Conservation (phyloP, 2,797 vertebrate species). For the Tokudaia tokunoshimensis region DNA sequence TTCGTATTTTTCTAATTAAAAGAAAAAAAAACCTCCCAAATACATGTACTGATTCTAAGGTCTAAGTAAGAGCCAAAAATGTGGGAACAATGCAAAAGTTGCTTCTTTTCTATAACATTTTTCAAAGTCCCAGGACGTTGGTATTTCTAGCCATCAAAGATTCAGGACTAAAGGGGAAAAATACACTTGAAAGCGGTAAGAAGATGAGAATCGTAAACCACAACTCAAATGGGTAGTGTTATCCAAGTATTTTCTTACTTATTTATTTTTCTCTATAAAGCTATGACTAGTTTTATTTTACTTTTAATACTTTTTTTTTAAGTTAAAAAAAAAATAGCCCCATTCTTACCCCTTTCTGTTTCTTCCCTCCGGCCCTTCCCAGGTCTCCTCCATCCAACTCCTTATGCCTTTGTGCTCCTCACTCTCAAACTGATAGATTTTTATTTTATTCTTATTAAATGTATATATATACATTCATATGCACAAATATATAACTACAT, state of each 20-base stretch:
- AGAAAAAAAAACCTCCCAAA: not conserved
- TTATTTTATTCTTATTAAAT: not conserved
- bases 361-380: not conserved
- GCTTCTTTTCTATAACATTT: not conserved
- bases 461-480: not conserved
- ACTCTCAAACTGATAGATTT: not conserved
- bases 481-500: not conserved
- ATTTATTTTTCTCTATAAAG: not conserved
- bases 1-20: conserved; percentile 52
- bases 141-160: not conserved
- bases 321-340: not conserved
- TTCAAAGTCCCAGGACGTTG: too few relatives aligned
- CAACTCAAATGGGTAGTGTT: not conserved
- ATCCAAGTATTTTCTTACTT: conserved; percentile 18
- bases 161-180: not conserved
- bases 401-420: not conserved
- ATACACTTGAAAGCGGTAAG: not conserved
- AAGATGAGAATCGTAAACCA: not conserved
- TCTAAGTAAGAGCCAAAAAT: not conserved
- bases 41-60: not conserved
- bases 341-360: not conserved
- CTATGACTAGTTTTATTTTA: not conserved
- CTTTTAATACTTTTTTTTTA: not conserved
- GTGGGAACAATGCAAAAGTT: not conserved
- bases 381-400: not conserved